Percentiles rank a stretch among this genome's conserved stretches.
These are phyloP conservation scores for Diachasma alloeum DNA, from an alignment of 1,140 invertebrate species.

Conservation along the genomic window DNA sequence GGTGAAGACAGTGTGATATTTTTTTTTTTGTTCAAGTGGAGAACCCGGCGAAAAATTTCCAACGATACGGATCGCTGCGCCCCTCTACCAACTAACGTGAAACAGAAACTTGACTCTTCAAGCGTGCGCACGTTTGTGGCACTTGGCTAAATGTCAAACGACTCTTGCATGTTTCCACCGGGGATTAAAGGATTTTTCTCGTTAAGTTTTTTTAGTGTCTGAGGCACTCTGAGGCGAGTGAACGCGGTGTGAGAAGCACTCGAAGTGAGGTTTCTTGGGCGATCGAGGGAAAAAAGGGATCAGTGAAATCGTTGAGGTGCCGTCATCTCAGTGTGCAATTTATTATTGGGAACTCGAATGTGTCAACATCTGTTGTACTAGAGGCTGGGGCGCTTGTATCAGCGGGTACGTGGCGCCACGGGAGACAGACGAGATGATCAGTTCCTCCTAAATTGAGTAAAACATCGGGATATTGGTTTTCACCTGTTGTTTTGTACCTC, in stretches of 20 bases:
- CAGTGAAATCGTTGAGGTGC: too few relatives aligned
- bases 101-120: conserved; percentile 17
- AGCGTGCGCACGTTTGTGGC: conserved; percentile 14
- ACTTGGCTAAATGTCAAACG: conserved; percentile 29
- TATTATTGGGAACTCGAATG: neutral
- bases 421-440: conserved; percentile 8
- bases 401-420: conserved; percentile 33
- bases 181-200: neutral
- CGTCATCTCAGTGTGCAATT: too few relatives aligned
- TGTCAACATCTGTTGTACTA: conserved; percentile 32
- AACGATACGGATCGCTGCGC: conserved; percentile 36
- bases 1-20: neutral
- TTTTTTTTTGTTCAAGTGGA: neutral
- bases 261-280: neutral
- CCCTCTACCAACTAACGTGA: conserved; percentile 18
- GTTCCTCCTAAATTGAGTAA: neutral
- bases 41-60: neutral
- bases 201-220: neutral
- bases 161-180: neutral
- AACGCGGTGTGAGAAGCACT: too few relatives aligned
- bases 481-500: neutral
- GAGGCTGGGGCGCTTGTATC: conserved; percentile 26
- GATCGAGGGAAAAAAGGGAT: neutral
- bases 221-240: too few relatives aligned
- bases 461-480: neutral